phyloP scores from a whole-genome alignment of 1,140 invertebrate genomes.

The Macrosteles quadrilineatus region DNA sequence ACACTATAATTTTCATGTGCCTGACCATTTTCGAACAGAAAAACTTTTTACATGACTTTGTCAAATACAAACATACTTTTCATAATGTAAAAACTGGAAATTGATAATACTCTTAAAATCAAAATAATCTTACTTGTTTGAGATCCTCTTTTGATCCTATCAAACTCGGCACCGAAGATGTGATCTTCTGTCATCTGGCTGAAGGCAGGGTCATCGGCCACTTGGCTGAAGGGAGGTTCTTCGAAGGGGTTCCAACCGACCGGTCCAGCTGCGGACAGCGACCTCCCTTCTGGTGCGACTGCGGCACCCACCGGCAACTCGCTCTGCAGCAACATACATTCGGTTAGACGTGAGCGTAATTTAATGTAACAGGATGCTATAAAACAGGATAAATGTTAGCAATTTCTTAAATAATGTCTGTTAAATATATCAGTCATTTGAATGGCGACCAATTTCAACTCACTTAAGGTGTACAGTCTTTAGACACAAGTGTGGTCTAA shows the following conservation, averaged over 20 bases:
- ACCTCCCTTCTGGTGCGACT: constrained; percentile 27
- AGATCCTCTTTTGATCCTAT: constrained; percentile 77
- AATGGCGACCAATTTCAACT: too few relatives aligned
- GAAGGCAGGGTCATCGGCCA: constrained; percentile 83
- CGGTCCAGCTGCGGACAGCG: constrained; percentile 40
- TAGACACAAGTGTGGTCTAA: too few relatives aligned
- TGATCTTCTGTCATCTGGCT: constrained; percentile 82
- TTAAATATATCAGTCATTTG: too few relatives aligned
- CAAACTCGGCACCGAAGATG: constrained; percentile 85
- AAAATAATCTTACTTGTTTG: constrained; percentile 67
- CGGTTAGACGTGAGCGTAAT: too few relatives aligned
- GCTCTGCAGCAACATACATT: constrained; percentile 30
- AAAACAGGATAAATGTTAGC: too few relatives aligned
- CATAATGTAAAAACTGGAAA: constrained; percentile 39
- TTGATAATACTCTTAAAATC: too few relatives aligned
- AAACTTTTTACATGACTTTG: too few relatives aligned
- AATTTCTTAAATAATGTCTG: too few relatives aligned
- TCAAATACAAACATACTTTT: too few relatives aligned
- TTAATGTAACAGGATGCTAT: background rate
- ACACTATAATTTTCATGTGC: too few relatives aligned
- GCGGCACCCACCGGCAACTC: constrained; percentile 31
- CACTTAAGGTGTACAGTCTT: too few relatives aligned
- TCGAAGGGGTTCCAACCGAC: constrained; percentile 42
- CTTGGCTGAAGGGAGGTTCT: constrained; percentile 56
- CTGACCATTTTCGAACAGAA: too few relatives aligned